Evolutionary conservation across 2,888 invertebrate genomes (phyloP), one percentile per base, ranked within the genome.

Genomic region (Mactromeris polynyma): DNA sequence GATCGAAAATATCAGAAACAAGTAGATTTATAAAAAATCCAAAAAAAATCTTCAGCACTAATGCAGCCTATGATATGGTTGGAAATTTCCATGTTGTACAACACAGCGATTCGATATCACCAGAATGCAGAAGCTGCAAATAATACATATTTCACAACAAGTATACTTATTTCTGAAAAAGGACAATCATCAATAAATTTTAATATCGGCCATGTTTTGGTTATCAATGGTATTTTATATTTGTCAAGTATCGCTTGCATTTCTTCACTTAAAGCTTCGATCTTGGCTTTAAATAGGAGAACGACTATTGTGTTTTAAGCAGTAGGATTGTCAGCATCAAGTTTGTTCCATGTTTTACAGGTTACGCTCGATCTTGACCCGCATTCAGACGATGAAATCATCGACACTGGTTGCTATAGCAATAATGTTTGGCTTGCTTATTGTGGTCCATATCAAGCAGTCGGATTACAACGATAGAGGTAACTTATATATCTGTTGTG

Each of bases 321-420:
- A n/a, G n/a, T n/a, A n/a, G 14, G 11, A 51, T 51, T 51, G 51
- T 51, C 19, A 11, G 7, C 21, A n/a, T 26, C n/a, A 3, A 26
- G 9, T 9, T 4, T 64, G n/a, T 26, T 26, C n/a, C 26, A 26
- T 64, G n/a, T 64, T 64, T 26, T n/a, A n/a, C 58, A 82, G 82
- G 14, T 26, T 69, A 64, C 64, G 83, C 0, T 46, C 73, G 11
- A 9, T 83, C 2, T 9, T 73, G n/a, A 83, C 83, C 19, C 83
- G 83, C 9, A 31, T 83, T 17, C 69, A 83, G 33, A 83, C 83
- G 26, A 83, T 83, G 83, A 36, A 42, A 33, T 33, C 83, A 31
- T 83, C 83, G 2, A 73, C 73, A 42, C 26, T 83, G 83, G 42
- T 83, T 31, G 83, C 73, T 31, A 17, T 46, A 21, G 73, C 42